phyloP scores from a whole-genome alignment of 2,797 vertebrate species.

The Macropus fuliginosus region DNA sequence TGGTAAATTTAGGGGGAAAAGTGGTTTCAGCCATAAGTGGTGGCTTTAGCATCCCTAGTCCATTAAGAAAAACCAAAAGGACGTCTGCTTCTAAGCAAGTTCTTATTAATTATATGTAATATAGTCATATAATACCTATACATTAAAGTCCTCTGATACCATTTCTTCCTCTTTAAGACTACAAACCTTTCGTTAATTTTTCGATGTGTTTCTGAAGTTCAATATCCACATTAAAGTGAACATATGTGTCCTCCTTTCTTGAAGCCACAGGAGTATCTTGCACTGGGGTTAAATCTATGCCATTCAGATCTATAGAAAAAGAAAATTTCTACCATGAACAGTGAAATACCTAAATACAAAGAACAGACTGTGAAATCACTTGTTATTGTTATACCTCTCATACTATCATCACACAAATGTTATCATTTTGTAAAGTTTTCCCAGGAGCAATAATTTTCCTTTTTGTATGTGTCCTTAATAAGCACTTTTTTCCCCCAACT shows the following conservation, averaged over 20 bases:
- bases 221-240: constrained; percentile 96
- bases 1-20: not conserved
- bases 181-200: constrained; percentile 96
- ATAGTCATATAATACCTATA: not conserved
- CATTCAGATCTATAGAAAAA: constrained; percentile 91
- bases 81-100: not conserved
- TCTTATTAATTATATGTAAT: not conserved
- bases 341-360: not conserved
- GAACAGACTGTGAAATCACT: not conserved
- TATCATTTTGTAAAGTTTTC: not conserved
- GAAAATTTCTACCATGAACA: constrained; percentile 45
- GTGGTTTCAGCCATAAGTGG: not conserved
- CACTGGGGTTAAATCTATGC: constrained; percentile 94
- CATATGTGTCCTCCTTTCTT: constrained; percentile 96
- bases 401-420: not conserved
- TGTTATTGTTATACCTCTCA: not conserved
- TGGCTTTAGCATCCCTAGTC: not conserved
- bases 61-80: not conserved
- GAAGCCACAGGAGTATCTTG: constrained; percentile 97
- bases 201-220: constrained; percentile 99
- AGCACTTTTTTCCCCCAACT: not conserved
- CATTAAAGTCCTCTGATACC: not conserved
- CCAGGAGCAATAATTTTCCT: not conserved
- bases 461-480: not conserved
- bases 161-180: not conserved